phyloP scores from a whole-genome alignment of 2,113 vertebrate species.

The Tragelaphus imberbis region DNA sequence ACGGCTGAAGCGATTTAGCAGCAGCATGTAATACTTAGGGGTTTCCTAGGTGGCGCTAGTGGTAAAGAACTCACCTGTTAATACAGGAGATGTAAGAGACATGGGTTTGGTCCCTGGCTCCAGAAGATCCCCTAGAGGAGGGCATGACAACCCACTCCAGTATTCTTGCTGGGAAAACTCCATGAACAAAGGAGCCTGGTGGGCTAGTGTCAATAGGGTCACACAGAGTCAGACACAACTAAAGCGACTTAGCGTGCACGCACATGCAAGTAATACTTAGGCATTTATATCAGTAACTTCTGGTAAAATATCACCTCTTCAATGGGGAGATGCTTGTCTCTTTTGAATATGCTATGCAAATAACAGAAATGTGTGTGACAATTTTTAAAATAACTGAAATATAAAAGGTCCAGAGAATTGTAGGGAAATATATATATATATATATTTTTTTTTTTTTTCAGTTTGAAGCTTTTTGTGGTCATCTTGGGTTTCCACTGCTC shows the following conservation, averaged over 20 bases:
- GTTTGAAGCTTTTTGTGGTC: not conserved
- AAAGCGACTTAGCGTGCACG: accelerated
- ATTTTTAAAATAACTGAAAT: constrained; percentile 16
- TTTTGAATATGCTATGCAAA: not conserved
- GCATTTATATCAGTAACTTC: not conserved
- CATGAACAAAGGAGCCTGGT: not conserved
- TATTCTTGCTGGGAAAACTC: not conserved
- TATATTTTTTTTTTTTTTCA: not conserved
- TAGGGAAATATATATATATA: not conserved
- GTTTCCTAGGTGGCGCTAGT: not conserved
- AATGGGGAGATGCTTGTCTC: not conserved
- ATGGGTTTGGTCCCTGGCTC: not conserved
- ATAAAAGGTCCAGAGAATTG: not conserved
- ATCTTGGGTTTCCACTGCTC: constrained; percentile 35
- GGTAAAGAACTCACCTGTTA: not conserved
- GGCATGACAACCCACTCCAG: not conserved
- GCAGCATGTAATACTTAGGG: not conserved
- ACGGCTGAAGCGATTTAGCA: no score
- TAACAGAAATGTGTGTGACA: not conserved
- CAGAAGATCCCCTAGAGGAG: not conserved
- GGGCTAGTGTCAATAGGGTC: not conserved
- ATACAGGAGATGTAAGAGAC: not conserved
- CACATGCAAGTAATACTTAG: not conserved
- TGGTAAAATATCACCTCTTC: not conserved
- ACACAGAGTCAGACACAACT: not conserved